A percentile compares a stretch with the other conserved stretches of the same genome.
Evolutionary conservation across 1,140 invertebrate species (phyloP).

Genomic region (Bactericera cockerelli): DNA sequence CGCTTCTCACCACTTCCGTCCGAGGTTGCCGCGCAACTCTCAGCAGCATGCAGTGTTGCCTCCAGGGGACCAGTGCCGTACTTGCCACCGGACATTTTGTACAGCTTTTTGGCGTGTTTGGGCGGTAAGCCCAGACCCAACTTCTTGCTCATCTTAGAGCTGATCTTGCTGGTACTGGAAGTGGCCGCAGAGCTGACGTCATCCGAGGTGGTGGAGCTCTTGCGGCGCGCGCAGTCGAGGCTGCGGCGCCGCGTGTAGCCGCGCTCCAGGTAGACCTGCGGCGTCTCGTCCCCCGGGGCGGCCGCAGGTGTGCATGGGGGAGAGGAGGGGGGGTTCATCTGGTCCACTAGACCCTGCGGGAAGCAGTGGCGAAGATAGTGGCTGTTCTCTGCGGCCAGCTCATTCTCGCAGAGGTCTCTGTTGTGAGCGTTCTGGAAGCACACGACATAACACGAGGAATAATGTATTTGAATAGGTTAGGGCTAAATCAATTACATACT

Average conservation of each 20-base stretch:
- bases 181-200: background rate
- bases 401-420: constrained; percentile 31
- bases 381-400: constrained; percentile 24
- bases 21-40: background rate
- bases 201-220: background rate
- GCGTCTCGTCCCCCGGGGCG: background rate
- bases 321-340: constrained; percentile 4
- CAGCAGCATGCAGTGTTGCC: background rate
- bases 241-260: background rate
- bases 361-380: constrained; percentile 19
- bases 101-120: background rate
- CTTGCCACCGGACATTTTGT: background rate
- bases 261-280: background rate
- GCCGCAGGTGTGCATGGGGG: no score
- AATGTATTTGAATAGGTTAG: no score
- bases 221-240: background rate
- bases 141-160: background rate
- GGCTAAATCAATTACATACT: no score
- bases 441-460: constrained; percentile 13
- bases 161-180: no score
- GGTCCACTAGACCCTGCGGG: constrained; percentile 25
- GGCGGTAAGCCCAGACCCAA: background rate
- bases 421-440: constrained; percentile 34
- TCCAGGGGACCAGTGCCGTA: background rate
- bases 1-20: background rate